Evolutionary conservation across 2,888 invertebrate species (phyloP).

Genomic region (Patella ulyssiponensis): DNA sequence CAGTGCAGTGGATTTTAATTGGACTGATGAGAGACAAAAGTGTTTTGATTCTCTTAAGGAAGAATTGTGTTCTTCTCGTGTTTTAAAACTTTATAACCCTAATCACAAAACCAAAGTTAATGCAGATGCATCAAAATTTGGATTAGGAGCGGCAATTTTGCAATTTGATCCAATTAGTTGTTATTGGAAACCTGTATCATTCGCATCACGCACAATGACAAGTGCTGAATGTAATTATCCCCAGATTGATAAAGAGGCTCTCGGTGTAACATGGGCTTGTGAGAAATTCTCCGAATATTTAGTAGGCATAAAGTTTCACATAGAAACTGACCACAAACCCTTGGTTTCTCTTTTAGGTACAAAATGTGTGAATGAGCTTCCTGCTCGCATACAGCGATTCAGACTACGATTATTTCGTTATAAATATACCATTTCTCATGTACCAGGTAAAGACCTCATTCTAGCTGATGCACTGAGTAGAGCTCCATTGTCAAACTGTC

Average conservation of each 20-base stretch:
- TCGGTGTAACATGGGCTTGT: constrained; percentile 24
- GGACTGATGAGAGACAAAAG: not conserved
- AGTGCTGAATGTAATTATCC: not conserved
- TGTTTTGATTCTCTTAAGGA: not conserved
- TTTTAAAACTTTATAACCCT: constrained; percentile 1
- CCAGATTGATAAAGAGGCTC: constrained; percentile 18
- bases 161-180: not conserved
- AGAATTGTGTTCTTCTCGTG: not conserved
- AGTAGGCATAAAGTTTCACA: constrained; percentile 10
- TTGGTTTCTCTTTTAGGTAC: not conserved
- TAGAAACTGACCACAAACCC: constrained; percentile 9
- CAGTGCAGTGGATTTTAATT: not conserved
- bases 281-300: constrained; percentile 25
- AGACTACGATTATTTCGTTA: constrained; percentile 29
- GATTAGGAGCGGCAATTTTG: not conserved
- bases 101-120: not conserved
- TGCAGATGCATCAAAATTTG: not conserved
- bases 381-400: constrained; percentile 30
- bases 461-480: constrained; percentile 26
- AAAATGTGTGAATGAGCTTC: constrained; percentile 13
- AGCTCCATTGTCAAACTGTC: not conserved
- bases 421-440: constrained; percentile 20
- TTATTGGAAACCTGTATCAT: constrained; percentile 1
- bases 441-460: constrained; percentile 29
- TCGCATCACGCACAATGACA: not conserved